A percentile compares a stretch with the other conserved stretches of the same genome.
Evolutionary conservation across 2,113 vertebrate species (phyloP).

Genomic region (Probosciger aterrimus): DNA sequence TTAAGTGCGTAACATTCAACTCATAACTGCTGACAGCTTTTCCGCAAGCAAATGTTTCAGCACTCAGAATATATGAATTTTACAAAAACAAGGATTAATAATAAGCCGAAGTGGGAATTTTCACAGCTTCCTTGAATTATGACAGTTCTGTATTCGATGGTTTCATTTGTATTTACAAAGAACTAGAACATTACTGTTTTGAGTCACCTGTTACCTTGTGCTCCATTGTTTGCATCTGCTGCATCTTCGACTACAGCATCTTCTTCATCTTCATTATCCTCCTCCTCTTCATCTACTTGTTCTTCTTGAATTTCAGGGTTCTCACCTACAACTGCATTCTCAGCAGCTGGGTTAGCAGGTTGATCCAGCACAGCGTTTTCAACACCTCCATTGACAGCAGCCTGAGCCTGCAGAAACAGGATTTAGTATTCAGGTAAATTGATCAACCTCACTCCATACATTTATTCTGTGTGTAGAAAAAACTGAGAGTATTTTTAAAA

Average conservation of each 20-base stretch:
- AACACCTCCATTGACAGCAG: conserved; percentile 77
- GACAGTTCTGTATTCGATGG: background rate
- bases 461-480: background rate
- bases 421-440: background rate
- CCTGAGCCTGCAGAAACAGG: conserved; percentile 74
- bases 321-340: conserved; percentile 86
- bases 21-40: background rate
- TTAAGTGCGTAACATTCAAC: background rate
- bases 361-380: conserved; percentile 81
- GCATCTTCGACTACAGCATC: conserved; percentile 88
- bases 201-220: conserved; percentile 81
- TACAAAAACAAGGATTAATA: background rate
- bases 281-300: conserved; percentile 86
- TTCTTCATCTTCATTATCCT: conserved; percentile 90
- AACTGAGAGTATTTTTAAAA: accelerated
- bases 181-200: conserved; percentile 30
- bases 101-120: background rate
- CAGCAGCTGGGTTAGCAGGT: conserved; percentile 81
- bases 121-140: background rate
- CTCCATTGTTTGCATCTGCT: conserved; percentile 88
- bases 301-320: conserved; percentile 86
- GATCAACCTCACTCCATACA: background rate
- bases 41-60: background rate
- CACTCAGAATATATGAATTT: background rate
- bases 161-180: background rate